These are phyloP conservation scores for Morone chrysops DNA, from an alignment of 2,113 vertebrate species.

Conservation along the genomic window DNA sequence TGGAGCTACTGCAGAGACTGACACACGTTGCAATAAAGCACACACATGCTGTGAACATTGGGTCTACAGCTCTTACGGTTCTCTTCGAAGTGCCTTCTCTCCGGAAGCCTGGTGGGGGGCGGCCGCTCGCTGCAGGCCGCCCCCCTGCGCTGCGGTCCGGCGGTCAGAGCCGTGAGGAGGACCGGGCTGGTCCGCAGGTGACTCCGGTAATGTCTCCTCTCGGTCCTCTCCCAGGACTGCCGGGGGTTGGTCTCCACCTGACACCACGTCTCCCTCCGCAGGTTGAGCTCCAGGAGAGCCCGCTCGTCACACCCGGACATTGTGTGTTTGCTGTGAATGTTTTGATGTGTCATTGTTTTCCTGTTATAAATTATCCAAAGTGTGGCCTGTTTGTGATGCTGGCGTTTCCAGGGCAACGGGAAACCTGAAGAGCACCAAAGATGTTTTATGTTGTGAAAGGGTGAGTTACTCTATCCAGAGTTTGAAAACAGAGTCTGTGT, in stretches of 20 bases:
- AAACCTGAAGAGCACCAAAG: conserved; percentile 60
- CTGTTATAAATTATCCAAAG: background rate
- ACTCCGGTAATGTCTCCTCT: conserved; percentile 83
- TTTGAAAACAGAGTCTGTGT: background rate
- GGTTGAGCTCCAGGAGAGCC: conserved; percentile 78
- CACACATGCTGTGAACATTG: too few species aligned
- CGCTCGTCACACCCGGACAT: conserved; percentile 58
- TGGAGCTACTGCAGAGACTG: too few species aligned
- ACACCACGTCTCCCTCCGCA: conserved; percentile 84
- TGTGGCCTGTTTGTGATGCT: background rate
- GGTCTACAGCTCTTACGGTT: conserved; percentile 71
- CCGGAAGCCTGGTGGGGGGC: conserved; percentile 1
- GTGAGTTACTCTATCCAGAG: background rate
- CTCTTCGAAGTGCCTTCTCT: conserved; percentile 82
- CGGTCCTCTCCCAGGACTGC: conserved; percentile 69
- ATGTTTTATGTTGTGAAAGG: background rate
- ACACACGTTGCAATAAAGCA: too few species aligned
- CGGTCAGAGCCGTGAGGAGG: conserved; percentile 46
- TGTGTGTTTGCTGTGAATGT: background rate
- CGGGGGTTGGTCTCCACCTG: conserved; percentile 78
- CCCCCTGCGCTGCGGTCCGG: conserved; percentile 16
- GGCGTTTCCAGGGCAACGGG: conserved; percentile 47
- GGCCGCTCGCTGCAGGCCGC: conserved; percentile 50
- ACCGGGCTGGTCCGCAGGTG: conserved; percentile 70
- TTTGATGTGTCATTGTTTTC: background rate